These are phyloP conservation scores for Drosophila nr. perissopoda DNA, from an alignment of 2,888 invertebrate genomes.

Conservation along the genomic window DNA sequence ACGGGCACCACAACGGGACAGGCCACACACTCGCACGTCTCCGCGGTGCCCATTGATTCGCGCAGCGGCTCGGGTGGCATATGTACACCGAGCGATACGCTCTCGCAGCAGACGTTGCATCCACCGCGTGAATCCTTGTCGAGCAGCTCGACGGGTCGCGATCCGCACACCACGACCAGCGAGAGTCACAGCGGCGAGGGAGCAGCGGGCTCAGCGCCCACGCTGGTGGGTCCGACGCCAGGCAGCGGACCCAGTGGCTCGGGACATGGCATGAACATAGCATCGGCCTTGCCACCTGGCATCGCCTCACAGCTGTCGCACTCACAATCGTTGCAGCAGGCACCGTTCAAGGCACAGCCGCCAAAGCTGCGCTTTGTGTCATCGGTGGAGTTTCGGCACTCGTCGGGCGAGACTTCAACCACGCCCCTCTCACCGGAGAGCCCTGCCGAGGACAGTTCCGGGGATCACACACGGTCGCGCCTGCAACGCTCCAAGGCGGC, in stretches of 20 bases:
- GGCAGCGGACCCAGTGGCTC: conserved; percentile 67
- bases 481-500: conserved; percentile 97
- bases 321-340: conserved; percentile 85
- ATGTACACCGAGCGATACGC: conserved; percentile 85
- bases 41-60: conserved; percentile 84
- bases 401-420: conserved; percentile 91
- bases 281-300: conserved; percentile 78
- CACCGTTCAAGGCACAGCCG: conserved; percentile 85
- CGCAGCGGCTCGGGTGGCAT: conserved; percentile 85
- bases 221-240: conserved; percentile 67
- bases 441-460: conserved; percentile 89
- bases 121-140: conserved; percentile 87
- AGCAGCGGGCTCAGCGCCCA: conserved; percentile 77
- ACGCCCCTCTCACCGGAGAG: conserved; percentile 91
- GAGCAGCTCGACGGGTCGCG: conserved; percentile 87
- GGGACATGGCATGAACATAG: conserved; percentile 65
- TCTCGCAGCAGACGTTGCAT: conserved; percentile 85
- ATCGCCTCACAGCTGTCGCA: conserved; percentile 85
- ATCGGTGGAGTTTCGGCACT: conserved; percentile 92
- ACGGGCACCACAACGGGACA: conserved; percentile 87
- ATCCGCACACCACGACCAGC: conserved; percentile 84
- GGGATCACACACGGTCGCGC: conserved; percentile 87
- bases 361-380: conserved; percentile 93
- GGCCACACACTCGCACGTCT: conserved; percentile 84
- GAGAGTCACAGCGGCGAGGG: conserved; percentile 84